A percentile compares a stretch with the other conserved stretches of the same genome.
Evolutionary conservation across 2,797 vertebrate genomes (phyloP).

Genomic region (Spinus pinus): DNA sequence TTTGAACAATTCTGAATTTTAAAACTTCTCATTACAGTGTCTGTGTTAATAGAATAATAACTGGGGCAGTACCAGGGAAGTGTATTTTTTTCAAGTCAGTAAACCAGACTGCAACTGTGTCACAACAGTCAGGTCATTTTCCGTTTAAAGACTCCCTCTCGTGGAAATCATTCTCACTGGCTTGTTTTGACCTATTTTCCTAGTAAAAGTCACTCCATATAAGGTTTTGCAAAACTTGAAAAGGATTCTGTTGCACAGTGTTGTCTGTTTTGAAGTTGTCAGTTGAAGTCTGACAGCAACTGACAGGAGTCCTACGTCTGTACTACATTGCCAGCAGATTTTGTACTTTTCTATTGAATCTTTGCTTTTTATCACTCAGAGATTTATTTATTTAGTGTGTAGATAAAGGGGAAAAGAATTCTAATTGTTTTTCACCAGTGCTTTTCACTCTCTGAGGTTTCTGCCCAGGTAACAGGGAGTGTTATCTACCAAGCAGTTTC

Average conservation of each 20-base stretch:
- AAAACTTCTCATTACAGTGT: neutral
- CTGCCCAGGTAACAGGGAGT: neutral
- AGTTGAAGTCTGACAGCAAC: neutral
- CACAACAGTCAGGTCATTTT: neutral
- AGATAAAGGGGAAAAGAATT: neutral
- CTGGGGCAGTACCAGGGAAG: neutral
- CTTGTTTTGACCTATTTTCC: slow-evolving; percentile 39
- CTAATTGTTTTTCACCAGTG: neutral
- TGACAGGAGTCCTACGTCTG: neutral
- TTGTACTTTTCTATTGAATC: neutral
- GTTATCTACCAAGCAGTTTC: neutral
- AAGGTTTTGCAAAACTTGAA: neutral
- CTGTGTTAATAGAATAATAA: neutral
- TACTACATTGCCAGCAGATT: neutral
- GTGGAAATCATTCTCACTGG: slow-evolving; percentile 36
- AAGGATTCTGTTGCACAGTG: rapidly evolving
- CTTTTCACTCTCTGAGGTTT: neutral
- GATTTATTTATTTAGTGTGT: neutral
- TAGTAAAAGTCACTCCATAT: slow-evolving; percentile 12
- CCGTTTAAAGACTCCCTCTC: slow-evolving; percentile 33
- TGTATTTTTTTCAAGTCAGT: neutral
- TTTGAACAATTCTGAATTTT: neutral
- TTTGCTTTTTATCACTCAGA: neutral
- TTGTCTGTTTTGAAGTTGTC: neutral
- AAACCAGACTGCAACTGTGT: neutral